Evolutionary conservation across 64 coral and sea anemone species (phyloP).

Genomic region (Montipora sp.): DNA sequence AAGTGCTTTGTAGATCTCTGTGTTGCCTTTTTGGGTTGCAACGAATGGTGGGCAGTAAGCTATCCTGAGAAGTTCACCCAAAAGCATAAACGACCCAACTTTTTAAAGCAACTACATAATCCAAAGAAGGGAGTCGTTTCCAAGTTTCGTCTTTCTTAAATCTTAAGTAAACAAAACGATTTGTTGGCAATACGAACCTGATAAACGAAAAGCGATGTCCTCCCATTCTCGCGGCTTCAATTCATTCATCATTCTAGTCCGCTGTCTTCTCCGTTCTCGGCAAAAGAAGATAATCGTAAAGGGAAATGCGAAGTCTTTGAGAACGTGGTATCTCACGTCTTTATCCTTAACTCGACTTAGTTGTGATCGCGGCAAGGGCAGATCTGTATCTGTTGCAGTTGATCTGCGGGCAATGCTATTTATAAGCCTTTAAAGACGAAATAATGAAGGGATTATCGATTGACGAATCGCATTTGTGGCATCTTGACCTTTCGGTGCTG

Average conservation of each 20-base stretch:
- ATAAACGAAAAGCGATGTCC: slow-evolving; percentile 49
- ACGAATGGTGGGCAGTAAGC: too few species aligned
- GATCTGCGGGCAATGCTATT: neutral
- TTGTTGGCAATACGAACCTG: neutral
- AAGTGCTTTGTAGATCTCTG: too few species aligned
- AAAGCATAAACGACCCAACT: too few species aligned
- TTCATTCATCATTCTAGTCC: neutral
- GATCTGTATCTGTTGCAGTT: slow-evolving; percentile 16
- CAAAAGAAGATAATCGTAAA: neutral
- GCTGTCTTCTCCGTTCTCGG: too few species aligned
- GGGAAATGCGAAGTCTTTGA: neutral
- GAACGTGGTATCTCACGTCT: neutral
- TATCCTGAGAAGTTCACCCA: too few species aligned
- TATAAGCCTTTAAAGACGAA: slow-evolving; percentile 34
- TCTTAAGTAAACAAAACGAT: neutral
- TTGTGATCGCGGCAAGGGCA: neutral
- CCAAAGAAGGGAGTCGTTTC: too few species aligned
- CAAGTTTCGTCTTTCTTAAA: neutral
- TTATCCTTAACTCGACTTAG: neutral
- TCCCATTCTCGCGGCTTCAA: slow-evolving; percentile 18
- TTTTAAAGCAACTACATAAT: too few species aligned
- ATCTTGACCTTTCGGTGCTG: slow-evolving; percentile 30
- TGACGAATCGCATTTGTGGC: slow-evolving; percentile 43
- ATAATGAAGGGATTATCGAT: slow-evolving; percentile 1
- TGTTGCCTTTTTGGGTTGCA: too few species aligned